These are phyloP conservation scores for Aphelocoma californica DNA, from an alignment of 2,797 vertebrate species.

Conservation along the genomic window DNA sequence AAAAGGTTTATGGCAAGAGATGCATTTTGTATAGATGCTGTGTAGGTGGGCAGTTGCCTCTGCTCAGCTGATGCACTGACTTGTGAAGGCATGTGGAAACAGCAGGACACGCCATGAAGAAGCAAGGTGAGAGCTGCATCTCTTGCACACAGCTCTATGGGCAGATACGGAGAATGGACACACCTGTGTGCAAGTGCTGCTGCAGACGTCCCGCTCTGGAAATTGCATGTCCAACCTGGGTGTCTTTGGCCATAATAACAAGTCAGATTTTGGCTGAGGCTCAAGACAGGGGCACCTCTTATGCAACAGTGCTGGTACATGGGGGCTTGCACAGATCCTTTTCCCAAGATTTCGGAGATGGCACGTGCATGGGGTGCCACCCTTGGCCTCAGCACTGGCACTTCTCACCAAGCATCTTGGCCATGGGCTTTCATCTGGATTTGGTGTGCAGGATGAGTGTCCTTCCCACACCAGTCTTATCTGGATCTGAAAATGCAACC, in stretches of 20 bases:
- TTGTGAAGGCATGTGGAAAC: background rate
- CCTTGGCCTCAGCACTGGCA: background rate
- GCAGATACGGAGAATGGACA: background rate
- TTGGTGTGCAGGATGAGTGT: background rate
- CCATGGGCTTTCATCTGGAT: background rate
- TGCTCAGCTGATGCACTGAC: background rate
- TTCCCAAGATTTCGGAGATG: background rate
- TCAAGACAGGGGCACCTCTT: background rate
- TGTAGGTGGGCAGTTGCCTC: background rate
- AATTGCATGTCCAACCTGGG: background rate
- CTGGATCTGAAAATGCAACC: background rate
- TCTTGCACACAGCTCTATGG: background rate
- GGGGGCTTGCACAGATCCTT: background rate
- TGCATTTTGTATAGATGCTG: background rate
- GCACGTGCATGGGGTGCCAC: background rate
- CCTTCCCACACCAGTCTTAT: background rate
- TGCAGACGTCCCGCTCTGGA: background rate
- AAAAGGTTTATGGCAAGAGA: background rate
- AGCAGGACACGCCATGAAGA: background rate
- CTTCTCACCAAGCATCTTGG: fast-evolving
- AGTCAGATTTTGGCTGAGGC: background rate
- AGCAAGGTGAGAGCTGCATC: background rate
- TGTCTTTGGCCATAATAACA: background rate
- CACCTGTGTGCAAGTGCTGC: fast-evolving
- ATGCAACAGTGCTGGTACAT: background rate